Evolutionary conservation across 37 sponge, comb jelly and placozoan genomes (phyloP).

Genomic region (Amphimedon queenslandica): DNA sequence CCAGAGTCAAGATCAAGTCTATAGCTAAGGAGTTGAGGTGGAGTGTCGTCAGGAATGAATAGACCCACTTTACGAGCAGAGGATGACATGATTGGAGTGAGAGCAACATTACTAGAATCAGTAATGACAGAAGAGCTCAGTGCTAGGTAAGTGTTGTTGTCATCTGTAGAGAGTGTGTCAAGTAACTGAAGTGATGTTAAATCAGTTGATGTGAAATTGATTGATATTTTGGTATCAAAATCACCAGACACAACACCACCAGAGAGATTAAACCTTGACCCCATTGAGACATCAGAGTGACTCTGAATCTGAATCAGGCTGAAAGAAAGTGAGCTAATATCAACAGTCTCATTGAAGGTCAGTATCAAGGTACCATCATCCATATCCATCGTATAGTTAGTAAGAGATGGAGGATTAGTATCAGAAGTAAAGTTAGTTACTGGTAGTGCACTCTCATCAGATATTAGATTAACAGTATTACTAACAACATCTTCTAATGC

Average conservation of each 20-base stretch:
- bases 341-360: slow-evolving; percentile 75
- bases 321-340: slow-evolving; percentile 38
- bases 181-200: slow-evolving; percentile 42
- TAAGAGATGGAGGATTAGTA: slow-evolving; percentile 40
- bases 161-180: slow-evolving; percentile 33
- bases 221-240: slow-evolving; percentile 24
- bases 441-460: slow-evolving; percentile 7
- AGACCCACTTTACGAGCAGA: slow-evolving; percentile 17
- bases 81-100: slow-evolving; percentile 16
- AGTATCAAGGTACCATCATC: slow-evolving; percentile 38
- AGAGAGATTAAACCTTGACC: slow-evolving; percentile 20
- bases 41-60: slow-evolving; percentile 53
- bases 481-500: slow-evolving; percentile 54
- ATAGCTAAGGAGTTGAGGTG: slow-evolving; percentile 55
- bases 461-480: slow-evolving; percentile 30
- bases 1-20: slow-evolving; percentile 69
- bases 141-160: slow-evolving; percentile 45
- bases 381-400: slow-evolving; percentile 69
- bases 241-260: slow-evolving; percentile 23
- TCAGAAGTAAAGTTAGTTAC: slow-evolving; percentile 37
- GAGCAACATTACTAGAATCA: slow-evolving; percentile 36
- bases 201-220: slow-evolving; percentile 26
- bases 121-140: slow-evolving; percentile 25
- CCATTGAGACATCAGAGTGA: neutral
- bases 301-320: slow-evolving; percentile 38